A percentile compares a stretch with the other conserved stretches of the same genome.
Evolutionary conservation across 2,888 invertebrate genomes (phyloP).

Genomic region (Apodemia duryi): DNA sequence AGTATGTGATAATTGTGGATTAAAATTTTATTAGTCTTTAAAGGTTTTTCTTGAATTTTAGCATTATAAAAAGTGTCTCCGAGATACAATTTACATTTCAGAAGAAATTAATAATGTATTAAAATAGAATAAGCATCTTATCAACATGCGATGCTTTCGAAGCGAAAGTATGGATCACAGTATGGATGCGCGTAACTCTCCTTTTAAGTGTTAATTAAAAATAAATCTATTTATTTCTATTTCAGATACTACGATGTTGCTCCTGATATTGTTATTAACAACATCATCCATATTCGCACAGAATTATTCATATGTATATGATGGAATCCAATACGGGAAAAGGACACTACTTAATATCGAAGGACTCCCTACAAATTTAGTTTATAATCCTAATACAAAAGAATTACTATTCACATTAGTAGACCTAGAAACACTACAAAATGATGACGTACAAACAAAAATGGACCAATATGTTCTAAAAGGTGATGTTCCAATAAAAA

Average conservation of each 20-base stretch:
- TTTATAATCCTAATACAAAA: slow-evolving; percentile 47
- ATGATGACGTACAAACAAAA: slow-evolving; percentile 64
- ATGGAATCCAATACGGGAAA: slow-evolving; percentile 46
- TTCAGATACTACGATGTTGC: slow-evolving; percentile 42
- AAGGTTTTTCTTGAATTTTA: too few species aligned
- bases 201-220: too few species aligned
- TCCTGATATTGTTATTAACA: slow-evolving; percentile 44
- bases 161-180: too few species aligned
- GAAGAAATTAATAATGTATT: too few species aligned
- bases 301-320: slow-evolving; percentile 52
- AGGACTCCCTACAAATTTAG: slow-evolving; percentile 66
- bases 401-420: slow-evolving; percentile 64
- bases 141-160: too few species aligned
- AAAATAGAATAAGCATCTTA: too few species aligned
- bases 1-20: too few species aligned
- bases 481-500: slow-evolving; percentile 51
- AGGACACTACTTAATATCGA: slow-evolving; percentile 55
- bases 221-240: slow-evolving; percentile 15
- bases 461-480: slow-evolving; percentile 67
- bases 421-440: slow-evolving; percentile 58
- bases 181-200: too few species aligned
- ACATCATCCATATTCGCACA: slow-evolving; percentile 45
- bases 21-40: too few species aligned
- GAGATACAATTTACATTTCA: too few species aligned
- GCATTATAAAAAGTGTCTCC: too few species aligned